phyloP scores from a whole-genome alignment of 2,113 vertebrate genomes.

The Protobothrops flavoviridis region DNA sequence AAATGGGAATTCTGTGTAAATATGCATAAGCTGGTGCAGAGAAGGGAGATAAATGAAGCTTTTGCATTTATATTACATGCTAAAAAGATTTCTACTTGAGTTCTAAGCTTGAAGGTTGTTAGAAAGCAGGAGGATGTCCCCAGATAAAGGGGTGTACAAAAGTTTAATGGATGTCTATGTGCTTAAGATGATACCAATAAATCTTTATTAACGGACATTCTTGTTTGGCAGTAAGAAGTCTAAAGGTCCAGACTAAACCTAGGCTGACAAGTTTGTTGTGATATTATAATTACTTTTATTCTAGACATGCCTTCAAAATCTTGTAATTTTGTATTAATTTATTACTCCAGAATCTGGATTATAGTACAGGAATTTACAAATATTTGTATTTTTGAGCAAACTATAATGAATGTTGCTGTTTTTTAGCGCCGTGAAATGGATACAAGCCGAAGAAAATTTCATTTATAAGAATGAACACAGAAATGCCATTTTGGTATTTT shows the following conservation, averaged over 20 bases:
- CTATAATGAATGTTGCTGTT: slow-evolving; percentile 11
- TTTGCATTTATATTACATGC: not conserved
- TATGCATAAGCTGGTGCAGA: not conserved
- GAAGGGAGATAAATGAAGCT: not conserved
- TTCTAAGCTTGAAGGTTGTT: not conserved
- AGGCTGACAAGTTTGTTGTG: not conserved
- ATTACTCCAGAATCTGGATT: not conserved
- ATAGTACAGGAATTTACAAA: not conserved
- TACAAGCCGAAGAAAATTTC: slow-evolving; percentile 92
- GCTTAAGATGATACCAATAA: not conserved
- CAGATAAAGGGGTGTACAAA: not conserved
- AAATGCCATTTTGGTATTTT: not conserved
- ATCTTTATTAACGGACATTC: not conserved
- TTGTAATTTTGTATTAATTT: not conserved
- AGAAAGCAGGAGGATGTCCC: not conserved
- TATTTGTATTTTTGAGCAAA: not conserved
- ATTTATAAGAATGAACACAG: slow-evolving; percentile 74
- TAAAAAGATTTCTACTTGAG: not conserved
- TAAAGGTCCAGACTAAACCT: not conserved
- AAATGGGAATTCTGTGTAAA: not conserved
- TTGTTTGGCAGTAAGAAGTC: not conserved
- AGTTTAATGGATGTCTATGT: not conserved
- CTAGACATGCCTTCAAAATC: not conserved
- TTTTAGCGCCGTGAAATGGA: slow-evolving; percentile 97
- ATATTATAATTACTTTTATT: not conserved